Conservation (phyloP, 2,797 vertebrate genomes). For the Synaphobranchus kaupii region DNA sequence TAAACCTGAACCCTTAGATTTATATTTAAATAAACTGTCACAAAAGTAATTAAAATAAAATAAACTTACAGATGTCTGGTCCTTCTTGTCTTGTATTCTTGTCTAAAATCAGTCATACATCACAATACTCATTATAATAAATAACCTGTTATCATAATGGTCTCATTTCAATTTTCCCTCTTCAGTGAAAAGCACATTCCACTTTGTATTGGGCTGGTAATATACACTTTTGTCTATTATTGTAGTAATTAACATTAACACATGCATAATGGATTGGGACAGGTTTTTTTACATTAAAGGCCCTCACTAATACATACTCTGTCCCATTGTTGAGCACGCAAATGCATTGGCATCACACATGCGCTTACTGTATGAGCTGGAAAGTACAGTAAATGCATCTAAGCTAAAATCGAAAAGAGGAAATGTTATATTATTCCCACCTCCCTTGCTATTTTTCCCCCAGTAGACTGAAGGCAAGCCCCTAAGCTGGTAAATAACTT, state of each 20-base stretch:
- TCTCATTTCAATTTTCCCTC: too few species aligned
- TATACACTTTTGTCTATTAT: too few species aligned
- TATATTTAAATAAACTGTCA: too few species aligned
- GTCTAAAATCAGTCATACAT: too few species aligned
- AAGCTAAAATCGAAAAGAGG: slow-evolving; percentile 45
- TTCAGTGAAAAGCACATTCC: too few species aligned
- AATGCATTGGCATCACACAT: slow-evolving; percentile 50
- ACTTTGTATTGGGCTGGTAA: too few species aligned
- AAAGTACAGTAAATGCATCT: slow-evolving; percentile 42
- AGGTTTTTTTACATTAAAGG: slow-evolving; percentile 41
- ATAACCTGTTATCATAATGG: too few species aligned
- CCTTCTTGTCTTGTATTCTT: too few species aligned
- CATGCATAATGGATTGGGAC: slow-evolving; percentile 50
- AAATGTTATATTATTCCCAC: slow-evolving; percentile 6
- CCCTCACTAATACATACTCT: slow-evolving; percentile 25
- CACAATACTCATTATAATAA: too few species aligned
- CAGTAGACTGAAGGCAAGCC: not conserved
- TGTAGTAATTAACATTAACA: not conserved
- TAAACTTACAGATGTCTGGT: too few species aligned
- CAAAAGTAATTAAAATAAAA: too few species aligned
- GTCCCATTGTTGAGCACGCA: slow-evolving; percentile 42
- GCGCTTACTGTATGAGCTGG: slow-evolving; percentile 37
- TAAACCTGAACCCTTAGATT: too few species aligned
- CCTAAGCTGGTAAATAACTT: slow-evolving; percentile 7
- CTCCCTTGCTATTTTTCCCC: not conserved